A percentile compares a stretch with the other conserved stretches of the same genome.
Evolutionary conservation across 2,113 vertebrate genomes (phyloP).

Genomic region (Canis aureus): DNA sequence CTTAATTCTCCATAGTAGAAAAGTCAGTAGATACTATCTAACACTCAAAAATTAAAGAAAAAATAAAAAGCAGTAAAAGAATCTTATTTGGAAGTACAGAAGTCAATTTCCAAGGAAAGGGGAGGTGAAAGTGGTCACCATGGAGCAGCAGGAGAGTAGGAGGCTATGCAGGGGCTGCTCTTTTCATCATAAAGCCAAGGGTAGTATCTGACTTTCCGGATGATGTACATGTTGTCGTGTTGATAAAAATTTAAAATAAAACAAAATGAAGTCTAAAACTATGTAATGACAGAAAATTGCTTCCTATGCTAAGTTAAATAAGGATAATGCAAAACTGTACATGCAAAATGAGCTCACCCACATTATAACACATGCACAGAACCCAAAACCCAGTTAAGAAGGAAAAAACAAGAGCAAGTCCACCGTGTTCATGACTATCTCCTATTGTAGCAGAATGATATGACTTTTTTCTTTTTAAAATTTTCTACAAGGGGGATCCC

Average conservation of each 20-base stretch:
- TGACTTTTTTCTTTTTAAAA: neutral
- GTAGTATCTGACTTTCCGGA: neutral
- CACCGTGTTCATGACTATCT: neutral
- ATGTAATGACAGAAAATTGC: conserved; percentile 25
- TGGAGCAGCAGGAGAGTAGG: neutral
- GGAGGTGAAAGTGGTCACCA: neutral
- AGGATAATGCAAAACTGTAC: neutral
- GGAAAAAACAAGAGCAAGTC: neutral
- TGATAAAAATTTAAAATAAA: neutral
- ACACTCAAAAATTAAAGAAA: neutral
- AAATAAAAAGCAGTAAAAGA: neutral
- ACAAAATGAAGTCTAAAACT: neutral
- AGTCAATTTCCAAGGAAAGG: neutral
- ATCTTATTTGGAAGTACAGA: neutral
- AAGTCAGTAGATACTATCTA: neutral
- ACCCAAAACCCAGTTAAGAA: neutral
- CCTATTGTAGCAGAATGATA: neutral
- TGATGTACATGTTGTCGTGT: neutral
- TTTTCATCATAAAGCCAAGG: neutral
- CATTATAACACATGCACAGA: neutral
- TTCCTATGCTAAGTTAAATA: conserved; percentile 28
- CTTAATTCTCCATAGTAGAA: conserved; percentile 4
- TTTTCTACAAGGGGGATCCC: neutral
- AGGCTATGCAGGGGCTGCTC: neutral
- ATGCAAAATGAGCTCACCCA: neutral